Base-by-base conservation (phyloP, 2,113 vertebrate species). In the Seriola rivoliana region DNA sequence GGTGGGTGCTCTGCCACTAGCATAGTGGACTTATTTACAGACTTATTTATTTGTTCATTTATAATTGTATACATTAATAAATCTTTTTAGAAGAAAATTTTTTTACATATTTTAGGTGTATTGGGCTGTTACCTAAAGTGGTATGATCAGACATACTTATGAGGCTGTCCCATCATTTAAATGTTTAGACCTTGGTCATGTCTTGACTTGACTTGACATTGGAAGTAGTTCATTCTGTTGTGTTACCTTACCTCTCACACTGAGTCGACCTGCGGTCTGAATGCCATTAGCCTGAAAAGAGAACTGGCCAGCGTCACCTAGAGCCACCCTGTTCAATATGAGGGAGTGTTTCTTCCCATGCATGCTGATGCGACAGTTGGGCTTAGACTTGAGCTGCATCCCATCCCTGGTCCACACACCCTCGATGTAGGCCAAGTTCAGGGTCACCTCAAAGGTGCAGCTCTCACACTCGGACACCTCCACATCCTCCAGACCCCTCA, bases 401-500 rank as follows among this genome's bases (percentile, higher is more conserved):
- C 96, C 96, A 0, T 98, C 96, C 25, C 94, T 96, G 40, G 90
- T 95, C 98, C 98, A 99, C 46, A 65, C 81, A 1, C 96, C 97
- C 73, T 96, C 96, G 58, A 99, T 95, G 0, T 96, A 96, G 1
- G 96, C 92, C 0, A 98, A 95, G 0, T 97, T 99, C 70, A 99
- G 91, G 42, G 95, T 95, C 84, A 97, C 96, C 77, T 97, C 95
- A 0, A 99, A 97, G 46, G 95, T 95, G 84, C 91, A 95, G 0
- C 92, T 92, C 13, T 96, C 96, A 38, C 95, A 97, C 85, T 98
- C 98, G 2, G 80, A 85, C 5, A 95, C 94, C 67, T 96, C 85
- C 29, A 95, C 60, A 0, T 95, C 90, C 71, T 96, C 95, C 72
- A 99, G 91, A 6, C 96, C 97, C 82, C 94, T 96, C 71, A 97